Evolutionary conservation across 2,888 invertebrate species (phyloP).

Genomic region (Mesoligia furuncula): DNA sequence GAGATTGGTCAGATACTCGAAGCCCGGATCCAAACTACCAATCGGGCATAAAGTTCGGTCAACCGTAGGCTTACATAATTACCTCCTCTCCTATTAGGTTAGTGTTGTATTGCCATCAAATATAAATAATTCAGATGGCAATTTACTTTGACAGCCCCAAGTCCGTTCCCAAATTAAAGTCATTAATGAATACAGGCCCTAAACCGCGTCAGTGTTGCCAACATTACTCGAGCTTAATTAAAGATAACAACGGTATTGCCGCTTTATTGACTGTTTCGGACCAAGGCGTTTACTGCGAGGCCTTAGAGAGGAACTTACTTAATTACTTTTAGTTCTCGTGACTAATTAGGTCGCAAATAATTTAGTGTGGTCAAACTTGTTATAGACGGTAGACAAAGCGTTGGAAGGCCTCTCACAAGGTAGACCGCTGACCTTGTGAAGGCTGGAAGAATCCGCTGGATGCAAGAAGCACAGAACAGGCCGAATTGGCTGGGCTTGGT

Average conservation of each 20-base stretch:
- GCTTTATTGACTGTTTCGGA: slow-evolving; percentile 23
- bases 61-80: neutral
- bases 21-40: neutral
- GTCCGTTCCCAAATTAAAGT: neutral
- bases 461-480: no score
- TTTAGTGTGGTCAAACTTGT: neutral
- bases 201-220: slow-evolving; percentile 16
- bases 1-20: neutral
- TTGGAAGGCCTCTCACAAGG: neutral
- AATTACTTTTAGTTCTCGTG: neutral
- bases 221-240: slow-evolving; percentile 39
- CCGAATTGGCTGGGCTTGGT: no score
- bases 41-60: neutral
- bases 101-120: neutral
- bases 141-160: slow-evolving; percentile 3
- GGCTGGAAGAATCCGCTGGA: no score
- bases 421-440: no score
- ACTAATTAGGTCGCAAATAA: slow-evolving; percentile 11
- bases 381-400: neutral
- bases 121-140: slow-evolving; percentile 20
- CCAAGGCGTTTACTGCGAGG: slow-evolving; percentile 23
- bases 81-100: no score
- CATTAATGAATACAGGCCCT: slow-evolving; percentile 14
- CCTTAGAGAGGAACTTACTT: neutral
- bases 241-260: slow-evolving; percentile 23